Conservation (phyloP, 2,797 vertebrate species). For the Centropyge bicolor region DNA sequence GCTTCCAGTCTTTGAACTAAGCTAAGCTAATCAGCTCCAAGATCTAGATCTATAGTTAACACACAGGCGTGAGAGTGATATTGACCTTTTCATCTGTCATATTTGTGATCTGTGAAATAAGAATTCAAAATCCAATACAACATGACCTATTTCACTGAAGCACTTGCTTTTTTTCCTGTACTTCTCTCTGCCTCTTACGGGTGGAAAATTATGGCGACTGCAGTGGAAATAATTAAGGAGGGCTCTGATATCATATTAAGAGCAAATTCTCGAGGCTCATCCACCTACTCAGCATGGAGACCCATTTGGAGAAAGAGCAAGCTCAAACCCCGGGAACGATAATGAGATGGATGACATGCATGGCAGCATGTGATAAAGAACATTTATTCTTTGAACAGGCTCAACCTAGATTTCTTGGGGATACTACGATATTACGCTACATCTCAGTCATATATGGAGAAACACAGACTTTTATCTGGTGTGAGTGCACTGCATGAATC, state of each 20-base stretch:
- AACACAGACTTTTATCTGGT: constrained; percentile 15
- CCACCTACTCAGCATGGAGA: constrained; percentile 43
- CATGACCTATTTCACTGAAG: neutral
- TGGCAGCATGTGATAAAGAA: constrained; percentile 44
- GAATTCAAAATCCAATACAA: neutral
- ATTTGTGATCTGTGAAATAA: constrained; percentile 1
- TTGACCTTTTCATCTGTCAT: neutral
- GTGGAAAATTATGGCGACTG: constrained; percentile 11
- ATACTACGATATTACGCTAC: neutral
- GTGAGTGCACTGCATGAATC: constrained; percentile 9
- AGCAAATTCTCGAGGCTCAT: constrained; percentile 42
- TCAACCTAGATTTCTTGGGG: constrained; percentile 27
- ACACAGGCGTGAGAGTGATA: neutral
- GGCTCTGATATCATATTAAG: constrained; percentile 37
- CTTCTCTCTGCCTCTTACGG: neutral
- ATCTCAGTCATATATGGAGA: constrained; percentile 13
- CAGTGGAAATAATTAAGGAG: constrained; percentile 43
- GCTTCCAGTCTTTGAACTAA: neutral
- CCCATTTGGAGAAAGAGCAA: constrained; percentile 48
- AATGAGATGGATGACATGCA: constrained; percentile 47
- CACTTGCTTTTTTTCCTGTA: neutral
- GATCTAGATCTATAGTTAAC: neutral
- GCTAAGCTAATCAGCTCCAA: neutral
- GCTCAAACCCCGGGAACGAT: constrained; percentile 37
- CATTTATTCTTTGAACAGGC: constrained; percentile 34